Evolutionary conservation across 2,113 vertebrate species (phyloP).

Genomic region (Phyllopteryx taeniolatus): DNA sequence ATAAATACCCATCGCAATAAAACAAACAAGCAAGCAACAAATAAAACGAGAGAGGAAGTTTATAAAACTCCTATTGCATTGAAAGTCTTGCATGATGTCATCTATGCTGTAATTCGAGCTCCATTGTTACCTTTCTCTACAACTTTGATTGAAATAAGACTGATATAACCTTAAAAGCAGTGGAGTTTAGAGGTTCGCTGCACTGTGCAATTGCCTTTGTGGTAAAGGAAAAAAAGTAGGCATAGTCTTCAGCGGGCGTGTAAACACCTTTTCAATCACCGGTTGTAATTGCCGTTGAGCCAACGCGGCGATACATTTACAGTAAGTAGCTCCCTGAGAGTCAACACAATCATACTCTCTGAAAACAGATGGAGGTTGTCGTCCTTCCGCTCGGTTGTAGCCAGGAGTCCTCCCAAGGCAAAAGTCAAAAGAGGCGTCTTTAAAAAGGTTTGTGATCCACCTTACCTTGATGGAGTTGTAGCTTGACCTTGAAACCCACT

Average conservation of each 20-base stretch:
- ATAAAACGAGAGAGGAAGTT: no score
- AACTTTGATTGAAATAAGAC: not conserved
- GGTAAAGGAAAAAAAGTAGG: slow-evolving; percentile 22
- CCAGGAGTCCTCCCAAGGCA: slow-evolving; percentile 26
- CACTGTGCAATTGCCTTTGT: not conserved
- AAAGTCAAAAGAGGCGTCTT: slow-evolving; percentile 33
- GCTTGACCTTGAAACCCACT: slow-evolving; percentile 24
- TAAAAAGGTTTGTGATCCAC: slow-evolving; percentile 36
- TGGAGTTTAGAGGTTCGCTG: slow-evolving; percentile 17
- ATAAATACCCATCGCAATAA: no score
- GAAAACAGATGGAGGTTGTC: slow-evolving; percentile 31
- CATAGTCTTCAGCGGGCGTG: not conserved
- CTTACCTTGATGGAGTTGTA: slow-evolving; percentile 23
- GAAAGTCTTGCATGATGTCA: not conserved
- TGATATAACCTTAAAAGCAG: not conserved
- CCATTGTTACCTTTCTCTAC: not conserved
- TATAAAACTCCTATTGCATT: not conserved
- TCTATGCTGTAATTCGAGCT: no score
- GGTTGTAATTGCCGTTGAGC: slow-evolving; percentile 30
- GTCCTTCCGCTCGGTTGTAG: slow-evolving; percentile 30
- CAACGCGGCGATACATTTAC: slow-evolving; percentile 7
- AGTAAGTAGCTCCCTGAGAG: slow-evolving; percentile 23
- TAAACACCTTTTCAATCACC: slow-evolving; percentile 23
- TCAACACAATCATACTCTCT: slow-evolving; percentile 3
- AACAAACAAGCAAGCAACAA: no score